Evolutionary conservation across 2,797 vertebrate genomes (phyloP).

Genomic region (Gallinago solitaria): DNA sequence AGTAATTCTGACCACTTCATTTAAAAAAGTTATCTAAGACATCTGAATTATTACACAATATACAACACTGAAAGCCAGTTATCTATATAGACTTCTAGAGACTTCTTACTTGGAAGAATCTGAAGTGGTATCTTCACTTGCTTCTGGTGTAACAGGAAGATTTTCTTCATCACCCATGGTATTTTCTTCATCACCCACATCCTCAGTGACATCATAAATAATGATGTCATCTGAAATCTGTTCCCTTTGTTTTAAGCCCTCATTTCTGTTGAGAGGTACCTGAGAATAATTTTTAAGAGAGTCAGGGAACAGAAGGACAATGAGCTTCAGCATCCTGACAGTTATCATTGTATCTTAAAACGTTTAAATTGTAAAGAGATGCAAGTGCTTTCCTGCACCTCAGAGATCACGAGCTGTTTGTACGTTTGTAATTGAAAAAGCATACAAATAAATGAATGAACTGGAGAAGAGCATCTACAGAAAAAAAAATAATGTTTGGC

Average conservation of each 20-base stretch:
- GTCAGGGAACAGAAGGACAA: not conserved
- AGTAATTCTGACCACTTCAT: not conserved
- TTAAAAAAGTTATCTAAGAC: not conserved
- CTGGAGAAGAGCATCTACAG: not conserved
- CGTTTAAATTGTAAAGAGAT: not conserved
- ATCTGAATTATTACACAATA: not conserved
- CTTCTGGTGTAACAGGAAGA: constrained; percentile 75
- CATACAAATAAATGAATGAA: not conserved
- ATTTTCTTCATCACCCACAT: constrained; percentile 78
- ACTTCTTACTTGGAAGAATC: constrained; percentile 78
- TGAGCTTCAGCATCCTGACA: not conserved
- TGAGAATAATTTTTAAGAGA: constrained; percentile 58
- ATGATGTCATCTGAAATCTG: constrained; percentile 91
- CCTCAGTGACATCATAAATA: constrained; percentile 91
- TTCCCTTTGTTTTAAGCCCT: constrained; percentile 81
- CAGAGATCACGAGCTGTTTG: not conserved
- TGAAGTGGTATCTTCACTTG: constrained; percentile 74
- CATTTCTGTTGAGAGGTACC: constrained; percentile 84
- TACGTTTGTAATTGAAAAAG: not conserved
- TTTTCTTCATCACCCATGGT: constrained; percentile 71
- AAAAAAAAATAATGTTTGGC: not conserved
- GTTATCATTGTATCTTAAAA: not conserved
- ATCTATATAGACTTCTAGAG: not conserved
- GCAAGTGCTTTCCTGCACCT: not conserved
- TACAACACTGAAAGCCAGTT: not conserved